A percentile compares a stretch with the other conserved stretches of the same genome.
These are phyloP conservation scores for Engraulis encrasicolus DNA, from an alignment of 2,113 vertebrate species.

Conservation along the genomic window DNA sequence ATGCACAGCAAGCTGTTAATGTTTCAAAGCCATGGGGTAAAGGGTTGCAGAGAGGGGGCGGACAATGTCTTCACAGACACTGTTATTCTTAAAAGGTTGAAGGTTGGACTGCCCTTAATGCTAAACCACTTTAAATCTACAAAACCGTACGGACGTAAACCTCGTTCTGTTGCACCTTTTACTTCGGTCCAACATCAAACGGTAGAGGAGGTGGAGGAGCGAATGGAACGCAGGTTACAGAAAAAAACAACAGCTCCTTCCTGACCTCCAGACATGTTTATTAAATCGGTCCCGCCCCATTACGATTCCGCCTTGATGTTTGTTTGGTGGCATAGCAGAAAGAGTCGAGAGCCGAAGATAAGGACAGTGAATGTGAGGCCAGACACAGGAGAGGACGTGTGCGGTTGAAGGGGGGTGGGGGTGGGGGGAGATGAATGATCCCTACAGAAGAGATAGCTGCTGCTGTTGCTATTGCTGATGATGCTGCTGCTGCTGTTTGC, in stretches of 20 bases:
- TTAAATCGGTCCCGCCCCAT: neutral
- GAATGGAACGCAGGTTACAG: conserved; percentile 13
- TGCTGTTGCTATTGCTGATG: conserved; percentile 66
- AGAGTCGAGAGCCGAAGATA: conserved; percentile 18
- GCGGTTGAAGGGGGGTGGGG: conserved; percentile 66
- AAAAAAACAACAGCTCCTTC: conserved; percentile 37
- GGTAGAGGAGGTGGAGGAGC: neutral
- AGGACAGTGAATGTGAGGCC: conserved; percentile 29
- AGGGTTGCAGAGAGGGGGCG: neutral
- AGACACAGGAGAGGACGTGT: conserved; percentile 45
- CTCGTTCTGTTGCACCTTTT: conserved; percentile 59
- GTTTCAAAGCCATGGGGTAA: conserved; percentile 39
- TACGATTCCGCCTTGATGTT: conserved; percentile 32
- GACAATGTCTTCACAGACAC: neutral
- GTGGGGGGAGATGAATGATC: conserved; percentile 80
- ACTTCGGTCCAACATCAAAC: conserved; percentile 44
- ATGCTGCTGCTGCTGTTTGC: conserved; percentile 67
- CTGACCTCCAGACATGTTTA: conserved; percentile 26
- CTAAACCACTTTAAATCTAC: conserved; percentile 24
- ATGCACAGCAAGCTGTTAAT: conserved; percentile 51
- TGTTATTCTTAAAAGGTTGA: conserved; percentile 57
- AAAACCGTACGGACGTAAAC: conserved; percentile 4
- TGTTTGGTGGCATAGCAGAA: conserved; percentile 25
- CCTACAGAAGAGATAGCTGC: conserved; percentile 89
- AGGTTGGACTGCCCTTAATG: conserved; percentile 33